Evolutionary conservation across 2,113 vertebrate genomes (phyloP).

Genomic region (Python bivittatus): DNA sequence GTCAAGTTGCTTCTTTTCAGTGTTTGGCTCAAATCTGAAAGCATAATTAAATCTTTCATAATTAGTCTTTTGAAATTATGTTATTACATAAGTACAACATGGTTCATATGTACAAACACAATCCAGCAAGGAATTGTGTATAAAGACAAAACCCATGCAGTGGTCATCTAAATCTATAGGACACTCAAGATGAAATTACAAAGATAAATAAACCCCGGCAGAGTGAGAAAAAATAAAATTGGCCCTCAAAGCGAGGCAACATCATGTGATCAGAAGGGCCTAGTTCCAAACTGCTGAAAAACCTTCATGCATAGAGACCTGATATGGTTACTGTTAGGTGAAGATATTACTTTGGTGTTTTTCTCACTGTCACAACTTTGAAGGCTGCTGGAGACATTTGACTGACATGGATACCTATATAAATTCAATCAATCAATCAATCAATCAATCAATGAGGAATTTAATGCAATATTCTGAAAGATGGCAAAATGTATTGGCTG

Average conservation of each 20-base stretch:
- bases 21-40: background rate
- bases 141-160: background rate
- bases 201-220: background rate
- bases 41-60: background rate
- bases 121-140: background rate
- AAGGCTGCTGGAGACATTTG: background rate
- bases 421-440: background rate
- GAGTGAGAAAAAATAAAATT: background rate
- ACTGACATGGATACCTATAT: background rate
- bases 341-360: background rate
- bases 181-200: background rate
- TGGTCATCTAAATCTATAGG: background rate
- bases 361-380: background rate
- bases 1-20: background rate
- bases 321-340: background rate
- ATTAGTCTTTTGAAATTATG: conserved; percentile 7
- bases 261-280: background rate
- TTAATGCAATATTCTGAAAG: background rate
- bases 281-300: background rate
- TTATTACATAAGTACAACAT: background rate
- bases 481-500: background rate
- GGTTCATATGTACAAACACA: background rate
- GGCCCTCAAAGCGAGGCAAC: background rate
- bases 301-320: background rate
- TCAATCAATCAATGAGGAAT: background rate